Conservation (phyloP, 2,888 invertebrate genomes). For the Polydrusus tereticollis region DNA sequence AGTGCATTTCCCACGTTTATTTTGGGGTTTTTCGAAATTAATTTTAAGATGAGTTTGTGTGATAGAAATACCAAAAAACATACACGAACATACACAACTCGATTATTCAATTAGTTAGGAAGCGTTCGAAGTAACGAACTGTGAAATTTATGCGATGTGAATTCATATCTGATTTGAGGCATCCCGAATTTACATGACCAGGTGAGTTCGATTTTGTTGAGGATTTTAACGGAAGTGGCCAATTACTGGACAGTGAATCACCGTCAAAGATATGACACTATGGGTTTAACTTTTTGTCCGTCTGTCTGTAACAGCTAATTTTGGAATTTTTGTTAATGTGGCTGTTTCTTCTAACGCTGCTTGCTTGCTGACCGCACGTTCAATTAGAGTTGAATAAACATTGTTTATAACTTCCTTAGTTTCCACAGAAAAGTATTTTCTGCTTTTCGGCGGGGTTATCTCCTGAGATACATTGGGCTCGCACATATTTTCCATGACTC, state of each 20-base stretch:
- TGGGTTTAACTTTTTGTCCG: neutral
- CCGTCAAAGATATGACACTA: neutral
- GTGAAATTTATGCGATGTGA: conserved; percentile 46
- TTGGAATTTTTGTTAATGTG: neutral
- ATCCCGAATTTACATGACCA: conserved; percentile 56
- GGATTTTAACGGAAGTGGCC: conserved; percentile 60
- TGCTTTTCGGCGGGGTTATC: too few relatives aligned
- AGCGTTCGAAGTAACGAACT: conserved; percentile 42
- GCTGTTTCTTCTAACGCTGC: too few relatives aligned
- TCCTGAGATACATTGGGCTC: too few relatives aligned
- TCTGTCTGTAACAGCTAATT: too few relatives aligned
- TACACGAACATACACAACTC: conserved; percentile 46
- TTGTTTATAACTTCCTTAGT: too few relatives aligned
- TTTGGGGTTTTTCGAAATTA: conserved; percentile 50
- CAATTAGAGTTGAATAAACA: too few relatives aligned
- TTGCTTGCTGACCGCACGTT: too few relatives aligned
- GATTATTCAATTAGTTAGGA: conserved; percentile 53
- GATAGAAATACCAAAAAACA: conserved; percentile 51
- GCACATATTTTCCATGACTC: too few relatives aligned
- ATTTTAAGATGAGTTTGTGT: conserved; percentile 52
- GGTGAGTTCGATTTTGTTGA: conserved; percentile 52
- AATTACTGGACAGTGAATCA: conserved; percentile 61
- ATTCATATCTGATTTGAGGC: conserved; percentile 46
- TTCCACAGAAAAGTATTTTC: too few relatives aligned
- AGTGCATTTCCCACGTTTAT: conserved; percentile 55